Conservation (phyloP, 2,888 invertebrate genomes). For the Plagiodera versicolora region DNA sequence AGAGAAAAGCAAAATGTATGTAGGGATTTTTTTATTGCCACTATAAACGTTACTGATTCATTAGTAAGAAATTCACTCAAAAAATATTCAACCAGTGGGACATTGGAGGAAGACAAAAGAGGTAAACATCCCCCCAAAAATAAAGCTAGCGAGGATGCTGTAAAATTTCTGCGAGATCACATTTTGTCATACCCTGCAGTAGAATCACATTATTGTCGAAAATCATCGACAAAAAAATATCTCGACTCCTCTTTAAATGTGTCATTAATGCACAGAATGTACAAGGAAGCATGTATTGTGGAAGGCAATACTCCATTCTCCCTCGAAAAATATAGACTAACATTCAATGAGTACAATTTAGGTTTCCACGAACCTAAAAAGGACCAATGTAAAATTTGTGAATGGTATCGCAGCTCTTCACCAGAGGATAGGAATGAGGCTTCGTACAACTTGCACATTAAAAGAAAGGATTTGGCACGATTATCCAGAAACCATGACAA, state of each 20-base stretch:
- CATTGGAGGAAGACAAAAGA: slow-evolving; percentile 31
- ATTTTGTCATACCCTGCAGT: slow-evolving; percentile 34
- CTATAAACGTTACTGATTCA: slow-evolving; percentile 27
- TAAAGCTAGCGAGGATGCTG: too few relatives aligned
- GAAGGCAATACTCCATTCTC: slow-evolving; percentile 23
- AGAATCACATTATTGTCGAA: slow-evolving; percentile 37
- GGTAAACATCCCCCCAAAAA: slow-evolving; percentile 25
- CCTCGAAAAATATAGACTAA: slow-evolving; percentile 15
- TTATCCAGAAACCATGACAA: slow-evolving; percentile 38
- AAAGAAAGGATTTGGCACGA: slow-evolving; percentile 32
- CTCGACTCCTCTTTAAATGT: slow-evolving; percentile 32
- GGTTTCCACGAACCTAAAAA: slow-evolving; percentile 37
- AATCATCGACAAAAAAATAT: slow-evolving; percentile 17
- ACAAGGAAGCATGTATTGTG: slow-evolving; percentile 12
- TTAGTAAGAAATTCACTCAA: slow-evolving; percentile 31
- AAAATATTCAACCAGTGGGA: slow-evolving; percentile 20
- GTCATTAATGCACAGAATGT: slow-evolving; percentile 32
- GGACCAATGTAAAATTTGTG: slow-evolving; percentile 39
- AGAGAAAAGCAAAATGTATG: slow-evolving; percentile 26
- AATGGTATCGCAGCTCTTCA: slow-evolving; percentile 24
- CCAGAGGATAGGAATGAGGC: slow-evolving; percentile 27
- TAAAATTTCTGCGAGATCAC: slow-evolving; percentile 29
- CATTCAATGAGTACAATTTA: slow-evolving; percentile 35
- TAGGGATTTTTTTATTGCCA: slow-evolving; percentile 32
- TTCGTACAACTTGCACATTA: slow-evolving; percentile 24